phyloP scores from a whole-genome alignment of 2,113 vertebrate genomes.

The Xenopus tropicalis region UCB_Xtro_10.0 CM004448.2:11025501-11026000 shows the following conservation, averaged over 20 bases:
- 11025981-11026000: conserved; percentile 8
- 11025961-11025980: background rate
- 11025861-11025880: background rate
- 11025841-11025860: background rate
- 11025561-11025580: too few relatives aligned
- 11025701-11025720: too few relatives aligned
- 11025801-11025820: background rate
- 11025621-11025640: too few relatives aligned
- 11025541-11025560: too few relatives aligned
- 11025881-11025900: background rate
- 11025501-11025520: too few relatives aligned
- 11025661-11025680: too few relatives aligned
- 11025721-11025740: too few relatives aligned
- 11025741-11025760: background rate
- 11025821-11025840: background rate
- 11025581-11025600: too few relatives aligned
- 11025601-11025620: too few relatives aligned
- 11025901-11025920: background rate
- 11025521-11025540: too few relatives aligned
- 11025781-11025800: background rate
- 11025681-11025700: too few relatives aligned
- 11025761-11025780: background rate
- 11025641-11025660: too few relatives aligned
- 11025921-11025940: background rate
- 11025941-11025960: background rate